Base-by-base conservation (phyloP, 2,113 vertebrate species). In the Neolamprologus falcicula region DNA sequence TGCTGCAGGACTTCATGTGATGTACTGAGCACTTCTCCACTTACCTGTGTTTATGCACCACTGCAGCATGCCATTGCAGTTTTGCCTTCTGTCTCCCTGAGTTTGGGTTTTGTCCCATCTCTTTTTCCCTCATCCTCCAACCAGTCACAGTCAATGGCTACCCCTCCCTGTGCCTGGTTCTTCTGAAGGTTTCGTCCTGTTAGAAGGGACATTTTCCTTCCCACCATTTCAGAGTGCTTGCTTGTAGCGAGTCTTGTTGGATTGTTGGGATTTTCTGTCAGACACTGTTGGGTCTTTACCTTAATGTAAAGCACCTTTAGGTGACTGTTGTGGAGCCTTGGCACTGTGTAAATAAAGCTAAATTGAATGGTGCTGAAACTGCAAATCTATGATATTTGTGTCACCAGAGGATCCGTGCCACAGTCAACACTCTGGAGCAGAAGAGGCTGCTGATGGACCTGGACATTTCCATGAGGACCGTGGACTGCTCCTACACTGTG, bases 361-460 rank as follows among this genome's bases (percentile, higher is more conserved):
- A 73, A 73, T 73, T 57, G 57, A 37, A 68, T 37, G 19, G 33
- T 1, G 8, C n/a, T 26, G 82, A 86, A 66, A 57, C 73, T 45
- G 33, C 24, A 61, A 24, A 24, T 26, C n/a, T 83, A 55, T 85
- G 73, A 71, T 45, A 50, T 71, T 73, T 95, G 16, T 83, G 59
- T 88, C 79, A 4, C 3, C 95, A 99, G 98, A 93, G 98, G 85
- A 99, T 99, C 95, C 97, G 98, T 90, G 98, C 98, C 89, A 99
- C 99, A 0, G 99, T 99, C 53, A 99, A 99, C 96, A 98, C 98
- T 61, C 98, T 98, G 92, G 98, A 99, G 81, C 98, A 99, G 96
- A 99, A 99, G 94, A 98, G 99, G 94, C 98, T 99, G 89, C 97
- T 99, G 91, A 99, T 99, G 98, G 98, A 99, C 96, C 95, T 99